Base-by-base conservation (phyloP, 1,140 invertebrate species). In the Spodoptera litura region DNA sequence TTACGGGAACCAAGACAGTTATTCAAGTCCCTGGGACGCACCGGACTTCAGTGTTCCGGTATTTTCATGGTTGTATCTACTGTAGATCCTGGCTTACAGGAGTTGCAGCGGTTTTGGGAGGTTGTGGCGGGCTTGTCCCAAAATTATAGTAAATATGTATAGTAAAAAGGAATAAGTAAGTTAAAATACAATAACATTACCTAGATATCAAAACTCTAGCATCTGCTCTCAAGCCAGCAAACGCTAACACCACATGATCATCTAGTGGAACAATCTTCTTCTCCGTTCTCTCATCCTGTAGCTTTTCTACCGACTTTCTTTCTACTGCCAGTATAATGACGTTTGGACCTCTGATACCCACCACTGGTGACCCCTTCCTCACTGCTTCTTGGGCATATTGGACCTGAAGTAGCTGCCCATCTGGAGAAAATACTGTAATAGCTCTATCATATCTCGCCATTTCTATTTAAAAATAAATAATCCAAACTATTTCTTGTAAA, bases 381-480 rank as follows among this genome's bases (percentile, higher is more conserved):
- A 86, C 86, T 2, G 86, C 88, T 27, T 88, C 86, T 44, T 87
- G 85, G 10, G 88, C 88, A 53, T 89, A 89, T 20, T 88, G 84
- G 0, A 89, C 88, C 75, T 89, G 88, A 0, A 89, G 72, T 0
- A 89, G 79, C 61, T 89, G 85, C 0, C 88, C 88, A n/a, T 88
- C 86, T 0, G 88, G 86, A 2, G 88, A 89, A 31, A 89, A 89
- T 9, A 89, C 88, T 15, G 88, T 89, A 5, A 89, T 84, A 0
- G 88, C 88, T 73, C 88, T 76, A 58, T 89, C 88, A 76, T 89
- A 88, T 11, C 74, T 82, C 9, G 82, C 56, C 87, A 89, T 88
- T 13, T 15, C 51, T 58, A 20, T 61, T 10, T 51, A 70, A 53
- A 44, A 52, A 55, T 20, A 51, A 51, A 58, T 58, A 52, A 11